A percentile compares a stretch with the other conserved stretches of the same genome.
phyloP scores from a whole-genome alignment of 2,113 vertebrate genomes.

The Scalopus aquaticus region DNA sequence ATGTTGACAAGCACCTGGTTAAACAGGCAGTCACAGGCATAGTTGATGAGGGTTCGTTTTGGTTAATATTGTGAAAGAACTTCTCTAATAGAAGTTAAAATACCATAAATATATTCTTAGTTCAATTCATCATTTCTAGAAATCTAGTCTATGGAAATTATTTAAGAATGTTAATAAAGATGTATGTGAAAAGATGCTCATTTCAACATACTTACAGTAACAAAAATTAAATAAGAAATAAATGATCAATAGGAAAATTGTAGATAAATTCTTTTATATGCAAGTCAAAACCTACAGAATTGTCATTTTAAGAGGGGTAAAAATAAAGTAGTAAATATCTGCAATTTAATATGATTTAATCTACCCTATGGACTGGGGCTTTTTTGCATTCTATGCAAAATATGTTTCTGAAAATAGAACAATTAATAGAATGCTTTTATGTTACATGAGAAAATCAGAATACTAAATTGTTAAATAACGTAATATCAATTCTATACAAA shows the following conservation, averaged over 20 bases:
- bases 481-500: not conserved
- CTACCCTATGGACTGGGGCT: not conserved
- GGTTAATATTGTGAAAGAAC: not conserved
- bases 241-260: not conserved
- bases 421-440: not conserved
- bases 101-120: not conserved
- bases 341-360: not conserved
- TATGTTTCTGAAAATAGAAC: not conserved
- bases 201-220: not conserved
- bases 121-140: not conserved
- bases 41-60: not conserved
- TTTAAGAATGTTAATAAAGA: not conserved
- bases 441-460: slow-evolving; percentile 10
- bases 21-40: not conserved
- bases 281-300: not conserved
- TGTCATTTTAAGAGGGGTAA: not conserved
- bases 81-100: slow-evolving; percentile 4
- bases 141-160: not conserved
- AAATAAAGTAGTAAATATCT: not conserved
- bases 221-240: slow-evolving; percentile 30
- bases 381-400: slow-evolving; percentile 15
- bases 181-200: not conserved
- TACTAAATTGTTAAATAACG: not conserved
- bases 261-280: not conserved
- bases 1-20: not conserved